Conservation (phyloP, 1,140 invertebrate species). For the Anoplophora glabripennis region DNA sequence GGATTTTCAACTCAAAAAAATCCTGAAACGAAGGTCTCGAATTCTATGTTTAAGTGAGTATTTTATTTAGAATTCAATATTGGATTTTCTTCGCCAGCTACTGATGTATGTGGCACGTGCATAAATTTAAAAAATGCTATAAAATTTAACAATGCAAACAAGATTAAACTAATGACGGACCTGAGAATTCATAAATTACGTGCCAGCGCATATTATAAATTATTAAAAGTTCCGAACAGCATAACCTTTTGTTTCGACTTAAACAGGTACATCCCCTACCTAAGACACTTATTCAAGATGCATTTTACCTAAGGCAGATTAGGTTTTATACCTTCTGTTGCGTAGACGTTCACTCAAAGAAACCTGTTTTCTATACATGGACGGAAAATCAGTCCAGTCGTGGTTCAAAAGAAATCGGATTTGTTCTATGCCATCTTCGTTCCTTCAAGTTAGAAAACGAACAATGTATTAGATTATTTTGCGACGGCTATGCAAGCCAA, state of each 20-base stretch:
- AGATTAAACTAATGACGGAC: not conserved
- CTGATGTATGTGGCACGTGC: constrained; percentile 13
- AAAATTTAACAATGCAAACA: constrained; percentile 12
- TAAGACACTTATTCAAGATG: no score
- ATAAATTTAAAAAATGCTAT: constrained; percentile 10
- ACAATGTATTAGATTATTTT: no score
- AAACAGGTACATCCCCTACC: no score
- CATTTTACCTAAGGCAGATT: no score
- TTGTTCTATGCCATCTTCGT: no score
- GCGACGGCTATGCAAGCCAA: no score
- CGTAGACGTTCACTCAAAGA: no score
- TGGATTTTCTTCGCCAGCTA: constrained; percentile 17
- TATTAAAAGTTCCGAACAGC: not conserved
- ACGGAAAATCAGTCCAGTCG: no score
- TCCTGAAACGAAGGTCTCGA: not conserved
- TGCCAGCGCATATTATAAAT: constrained; percentile 17
- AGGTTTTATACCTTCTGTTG: no score
- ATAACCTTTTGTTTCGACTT: constrained; percentile 4
- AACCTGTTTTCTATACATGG: no score
- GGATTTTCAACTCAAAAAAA: not conserved
- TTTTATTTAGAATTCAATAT: constrained; percentile 21
- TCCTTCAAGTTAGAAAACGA: no score
- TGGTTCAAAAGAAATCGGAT: no score
- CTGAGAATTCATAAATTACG: constrained; percentile 12
- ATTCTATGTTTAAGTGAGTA: constrained; percentile 20